Base-by-base conservation (phyloP, 1,140 invertebrate species). In the Acromyrmex echinatior region DNA sequence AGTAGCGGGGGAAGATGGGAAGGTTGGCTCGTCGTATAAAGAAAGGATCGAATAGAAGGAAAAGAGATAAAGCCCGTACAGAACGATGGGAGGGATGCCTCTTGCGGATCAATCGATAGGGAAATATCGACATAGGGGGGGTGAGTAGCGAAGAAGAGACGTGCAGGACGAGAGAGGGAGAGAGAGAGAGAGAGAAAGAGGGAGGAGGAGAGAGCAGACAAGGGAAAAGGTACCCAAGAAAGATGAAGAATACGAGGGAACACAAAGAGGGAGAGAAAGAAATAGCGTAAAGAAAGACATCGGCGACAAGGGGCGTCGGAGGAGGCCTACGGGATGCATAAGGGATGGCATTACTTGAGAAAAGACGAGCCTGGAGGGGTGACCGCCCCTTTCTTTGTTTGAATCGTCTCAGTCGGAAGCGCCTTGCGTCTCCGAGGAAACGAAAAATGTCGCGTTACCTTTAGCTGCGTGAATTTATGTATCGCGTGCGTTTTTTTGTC, bases 101-200 rank as follows among this genome's bases (percentile, higher is more conserved):
- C 79, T 80, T 63, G 76, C 92, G 90, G 92, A 95, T 95, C 94
- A 94, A 95, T 95, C 94, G 94, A 94, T 95, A 95, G 94, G 94
- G 94, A 95, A 95, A 95, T 95, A 94, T 94, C 93, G 92, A 91
- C 90, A 80, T 81, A 88, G 62, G 93, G 91, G 62, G 93, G 91
- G 92, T 89, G 92, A 93, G 91, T 87, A 28, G 81, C 85, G 87
- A 89, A 90, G 87, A 88, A 87, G 87, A 92, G 84, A 71, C 78
- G 28, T n/a, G 39, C 39, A 68, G 87, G 65, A 10, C 9, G 39
- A 85, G 74, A 68, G 77, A 49, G 89, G 39, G 85, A 71, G 21
- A 31, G 63, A 25, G 60, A 66, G 66, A 66, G 56, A 56, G 31
- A 86, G 66, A 79, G 65, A 63, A 76, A 56, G 68, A 88, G 49